These are phyloP conservation scores for Diglossa cyanea DNA, from an alignment of 2,797 vertebrate species.

Conservation along the genomic window DNA sequence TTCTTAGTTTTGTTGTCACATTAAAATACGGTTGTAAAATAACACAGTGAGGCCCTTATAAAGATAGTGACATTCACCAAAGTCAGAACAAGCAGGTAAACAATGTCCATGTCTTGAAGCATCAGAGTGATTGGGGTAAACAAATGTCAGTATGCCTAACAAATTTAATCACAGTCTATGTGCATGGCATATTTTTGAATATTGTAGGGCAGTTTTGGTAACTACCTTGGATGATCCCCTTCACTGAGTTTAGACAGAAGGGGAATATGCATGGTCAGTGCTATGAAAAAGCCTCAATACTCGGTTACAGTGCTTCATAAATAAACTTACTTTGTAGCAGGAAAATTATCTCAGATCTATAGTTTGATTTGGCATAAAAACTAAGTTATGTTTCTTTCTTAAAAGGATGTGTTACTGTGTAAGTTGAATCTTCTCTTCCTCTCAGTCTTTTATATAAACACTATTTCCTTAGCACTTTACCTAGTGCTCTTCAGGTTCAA, in stretches of 20 bases:
- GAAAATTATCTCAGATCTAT: not conserved
- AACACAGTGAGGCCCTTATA: not conserved
- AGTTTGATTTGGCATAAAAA: not conserved
- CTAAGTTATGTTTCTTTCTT: not conserved
- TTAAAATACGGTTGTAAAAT: not conserved
- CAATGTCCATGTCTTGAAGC: not conserved
- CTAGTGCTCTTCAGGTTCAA: constrained; percentile 34
- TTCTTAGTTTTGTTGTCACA: not conserved
- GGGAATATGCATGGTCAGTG: accelerated
- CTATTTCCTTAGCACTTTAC: not conserved
- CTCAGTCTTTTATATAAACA: not conserved
- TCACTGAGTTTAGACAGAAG: not conserved
- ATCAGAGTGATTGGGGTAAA: not conserved
- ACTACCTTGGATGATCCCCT: not conserved
- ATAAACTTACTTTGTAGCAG: not conserved
- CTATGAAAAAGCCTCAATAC: not conserved
- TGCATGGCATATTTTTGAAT: not conserved
- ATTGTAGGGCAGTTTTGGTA: not conserved
- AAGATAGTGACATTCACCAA: not conserved
- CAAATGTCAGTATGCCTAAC: not conserved
- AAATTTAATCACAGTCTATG: not conserved
- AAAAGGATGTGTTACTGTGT: not conserved
- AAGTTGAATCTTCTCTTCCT: not conserved
- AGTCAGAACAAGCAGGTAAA: not conserved
- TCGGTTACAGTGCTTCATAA: not conserved